phyloP scores from a whole-genome alignment of 2,113 vertebrate species.

The Phrynosoma platyrhinos region DNA sequence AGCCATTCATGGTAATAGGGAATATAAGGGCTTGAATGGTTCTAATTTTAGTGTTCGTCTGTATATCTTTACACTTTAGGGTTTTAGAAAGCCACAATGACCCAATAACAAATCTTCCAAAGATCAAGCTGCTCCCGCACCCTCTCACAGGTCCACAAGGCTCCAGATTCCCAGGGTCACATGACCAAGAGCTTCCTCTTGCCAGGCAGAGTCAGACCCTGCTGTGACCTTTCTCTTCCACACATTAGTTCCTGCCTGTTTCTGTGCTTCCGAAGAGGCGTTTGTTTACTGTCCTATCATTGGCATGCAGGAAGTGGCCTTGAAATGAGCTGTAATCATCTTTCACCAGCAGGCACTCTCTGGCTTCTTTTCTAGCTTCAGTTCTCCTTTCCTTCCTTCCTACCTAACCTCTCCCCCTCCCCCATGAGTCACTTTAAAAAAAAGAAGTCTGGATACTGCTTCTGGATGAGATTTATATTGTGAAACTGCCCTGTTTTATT shows the following conservation, averaged over 20 bases:
- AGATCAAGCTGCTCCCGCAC: constrained; percentile 47
- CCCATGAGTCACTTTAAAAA: not conserved
- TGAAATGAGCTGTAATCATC: constrained; percentile 76
- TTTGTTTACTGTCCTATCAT: constrained; percentile 76
- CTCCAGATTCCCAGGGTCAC: constrained; percentile 72
- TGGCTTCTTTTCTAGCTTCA: constrained; percentile 71
- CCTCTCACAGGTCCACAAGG: constrained; percentile 48
- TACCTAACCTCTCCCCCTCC: not conserved
- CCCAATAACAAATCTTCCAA: constrained; percentile 21
- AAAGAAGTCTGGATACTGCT: not conserved
- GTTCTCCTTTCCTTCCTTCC: constrained; percentile 54
- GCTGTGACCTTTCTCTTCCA: constrained; percentile 68
- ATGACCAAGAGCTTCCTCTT: constrained; percentile 69
- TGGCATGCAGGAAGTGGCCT: constrained; percentile 77
- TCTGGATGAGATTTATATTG: not conserved
- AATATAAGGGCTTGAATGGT: no score
- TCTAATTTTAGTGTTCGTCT: no score
- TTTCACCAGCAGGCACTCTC: constrained; percentile 69
- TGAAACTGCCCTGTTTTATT: not conserved
- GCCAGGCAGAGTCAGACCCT: constrained; percentile 60
- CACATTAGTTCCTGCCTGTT: constrained; percentile 70
- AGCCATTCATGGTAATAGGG: no score
- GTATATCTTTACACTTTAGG: no score
- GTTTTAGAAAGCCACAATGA: constrained; percentile 10
- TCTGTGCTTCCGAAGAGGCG: constrained; percentile 67